Evolutionary conservation across 2,113 vertebrate genomes (phyloP), one percentile per base, ranked within the genome.

Genomic region (Reinhardtius hippoglossoides): DNA sequence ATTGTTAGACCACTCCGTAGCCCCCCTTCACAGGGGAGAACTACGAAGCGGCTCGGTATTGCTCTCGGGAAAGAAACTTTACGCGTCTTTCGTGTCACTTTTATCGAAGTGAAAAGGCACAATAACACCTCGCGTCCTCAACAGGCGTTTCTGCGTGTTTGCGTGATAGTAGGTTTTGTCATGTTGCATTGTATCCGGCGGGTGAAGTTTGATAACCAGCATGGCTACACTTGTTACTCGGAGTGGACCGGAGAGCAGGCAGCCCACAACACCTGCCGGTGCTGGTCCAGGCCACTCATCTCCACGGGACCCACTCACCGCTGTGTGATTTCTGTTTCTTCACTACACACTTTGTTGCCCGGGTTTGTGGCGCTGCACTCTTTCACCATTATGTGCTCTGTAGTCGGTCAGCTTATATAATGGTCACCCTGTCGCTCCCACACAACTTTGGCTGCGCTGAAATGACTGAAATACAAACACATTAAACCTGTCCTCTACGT

Each of bases 141-240:
- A 1, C 10, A 2, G 0, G 3, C 48, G 4, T 65, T 2, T 4
- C 7, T 14, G 48, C 0, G 16, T 52, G 6, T 75, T 86, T 87
- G 15, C 52, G 3, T 13, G 26, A 55, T 42, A 21, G 58, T 14
- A 66, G 74, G 69, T 86, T 86, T 67, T 63, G 50, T 71, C 2
- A 44, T 55, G 81, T 69, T 24, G 2, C 57, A 18, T 21, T 23
- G 70, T 78, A 21, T 74, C 44, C 59, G 26, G 42, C 15, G 31
- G 40, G 42, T 23, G 16, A 81, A 87, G 78, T 91, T 90, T 80
- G 46, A 20, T n/a, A 57, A 50, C 14, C 56, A 10, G 21, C 18
- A 0, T 48, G 40, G 57, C 50, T 88, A 70, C 87, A 91, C 90
- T 92, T 92, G 89, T 89, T 93, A 86, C 83, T 84, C 80, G 67